Percentiles rank a stretch among this genome's conserved stretches.
Evolutionary conservation across 2,888 invertebrate genomes (phyloP).

Genomic region (Amitus sp.): DNA sequence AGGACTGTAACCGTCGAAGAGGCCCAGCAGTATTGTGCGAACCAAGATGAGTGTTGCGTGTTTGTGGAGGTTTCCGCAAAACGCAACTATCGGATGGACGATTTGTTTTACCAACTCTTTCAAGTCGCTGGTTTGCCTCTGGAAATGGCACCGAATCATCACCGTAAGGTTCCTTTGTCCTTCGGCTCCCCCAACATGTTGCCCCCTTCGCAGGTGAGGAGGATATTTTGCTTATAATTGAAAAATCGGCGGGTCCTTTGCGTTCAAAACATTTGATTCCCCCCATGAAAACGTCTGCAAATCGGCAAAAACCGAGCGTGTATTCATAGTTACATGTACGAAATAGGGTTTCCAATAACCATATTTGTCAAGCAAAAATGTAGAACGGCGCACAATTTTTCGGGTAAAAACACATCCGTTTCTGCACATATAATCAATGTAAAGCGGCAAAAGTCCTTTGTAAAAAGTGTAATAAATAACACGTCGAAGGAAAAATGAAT

Average conservation of each 20-base stretch:
- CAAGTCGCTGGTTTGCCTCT: slow-evolving; percentile 83
- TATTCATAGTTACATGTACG: too few species aligned
- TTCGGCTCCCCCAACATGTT: slow-evolving; percentile 82
- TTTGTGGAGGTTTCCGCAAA: slow-evolving; percentile 88
- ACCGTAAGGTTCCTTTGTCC: slow-evolving; percentile 76
- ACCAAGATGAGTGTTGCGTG: slow-evolving; percentile 80
- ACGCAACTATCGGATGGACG: slow-evolving; percentile 82
- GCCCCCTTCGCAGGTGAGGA: slow-evolving; percentile 69
- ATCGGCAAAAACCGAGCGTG: too few species aligned
- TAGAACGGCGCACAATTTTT: too few species aligned
- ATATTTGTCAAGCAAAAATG: too few species aligned
- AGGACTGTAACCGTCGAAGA: slow-evolving; percentile 84
- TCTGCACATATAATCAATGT: too few species aligned
- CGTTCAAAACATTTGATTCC: too few species aligned
- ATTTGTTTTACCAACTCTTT: slow-evolving; percentile 86
- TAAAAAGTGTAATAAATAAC: too few species aligned
- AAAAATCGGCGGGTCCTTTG: slow-evolving; percentile 7
- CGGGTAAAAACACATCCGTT: too few species aligned
- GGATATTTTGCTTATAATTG: slow-evolving; percentile 9
- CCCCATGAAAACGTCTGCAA: too few species aligned
- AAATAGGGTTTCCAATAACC: too few species aligned
- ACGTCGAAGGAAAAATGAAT: too few species aligned
- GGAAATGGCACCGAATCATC: slow-evolving; percentile 91
- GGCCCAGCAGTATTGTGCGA: slow-evolving; percentile 79
- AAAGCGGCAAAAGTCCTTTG: too few species aligned